Evolutionary conservation across 2,113 vertebrate genomes (phyloP).

Genomic region (Crotalus horridus): DNA sequence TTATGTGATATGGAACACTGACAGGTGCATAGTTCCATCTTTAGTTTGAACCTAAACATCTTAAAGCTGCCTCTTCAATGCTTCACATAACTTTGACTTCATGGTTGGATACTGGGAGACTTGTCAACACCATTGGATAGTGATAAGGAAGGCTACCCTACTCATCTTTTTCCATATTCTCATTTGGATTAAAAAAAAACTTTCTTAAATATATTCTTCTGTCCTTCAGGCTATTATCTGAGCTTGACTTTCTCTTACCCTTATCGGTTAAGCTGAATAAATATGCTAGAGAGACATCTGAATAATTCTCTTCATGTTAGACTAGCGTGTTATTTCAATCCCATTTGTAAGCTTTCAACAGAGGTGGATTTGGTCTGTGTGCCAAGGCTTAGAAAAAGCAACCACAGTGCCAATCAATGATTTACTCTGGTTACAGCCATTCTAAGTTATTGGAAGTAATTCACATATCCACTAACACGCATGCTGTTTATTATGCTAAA

Average conservation of each 20-base stretch:
- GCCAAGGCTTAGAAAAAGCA: constrained; percentile 1
- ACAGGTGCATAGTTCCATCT: neutral
- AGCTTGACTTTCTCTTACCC: neutral
- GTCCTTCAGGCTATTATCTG: neutral
- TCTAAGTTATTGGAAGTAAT: constrained; percentile 1
- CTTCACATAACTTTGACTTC: neutral
- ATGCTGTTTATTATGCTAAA: neutral
- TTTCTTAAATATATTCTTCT: neutral
- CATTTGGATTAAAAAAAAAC: neutral
- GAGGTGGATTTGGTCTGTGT: neutral
- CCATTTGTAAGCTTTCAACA: neutral
- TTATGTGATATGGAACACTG: neutral
- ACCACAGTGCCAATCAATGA: neutral
- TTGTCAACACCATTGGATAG: neutral
- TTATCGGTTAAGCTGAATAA: neutral
- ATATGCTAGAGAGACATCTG: neutral
- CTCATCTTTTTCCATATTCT: neutral
- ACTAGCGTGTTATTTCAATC: neutral
- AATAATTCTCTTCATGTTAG: neutral
- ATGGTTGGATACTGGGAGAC: neutral
- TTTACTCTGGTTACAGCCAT: neutral
- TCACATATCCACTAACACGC: neutral
- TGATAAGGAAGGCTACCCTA: neutral
- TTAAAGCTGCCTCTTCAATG: neutral
- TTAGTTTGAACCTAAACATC: neutral